phyloP scores from a whole-genome alignment of 2,797 vertebrate species.

The Propithecus perrieri region DNA sequence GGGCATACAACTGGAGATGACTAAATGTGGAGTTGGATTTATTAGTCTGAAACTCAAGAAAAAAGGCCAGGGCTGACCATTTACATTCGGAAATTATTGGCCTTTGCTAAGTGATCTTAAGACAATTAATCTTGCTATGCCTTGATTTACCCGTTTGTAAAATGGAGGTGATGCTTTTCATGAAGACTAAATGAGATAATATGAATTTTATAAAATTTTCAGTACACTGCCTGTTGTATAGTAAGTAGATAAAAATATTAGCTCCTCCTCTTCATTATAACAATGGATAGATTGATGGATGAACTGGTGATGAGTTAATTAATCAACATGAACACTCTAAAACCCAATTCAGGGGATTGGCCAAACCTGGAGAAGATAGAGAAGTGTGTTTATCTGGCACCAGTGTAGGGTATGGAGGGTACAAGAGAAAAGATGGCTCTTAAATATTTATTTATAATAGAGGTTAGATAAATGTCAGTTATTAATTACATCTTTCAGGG shows the following conservation, averaged over 20 bases:
- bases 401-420: not conserved
- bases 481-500: not conserved
- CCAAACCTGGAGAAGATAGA: not conserved
- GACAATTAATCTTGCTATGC: not conserved
- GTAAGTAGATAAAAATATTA: not conserved
- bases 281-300: not conserved
- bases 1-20: not conserved
- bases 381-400: not conserved
- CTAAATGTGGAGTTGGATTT: not conserved
- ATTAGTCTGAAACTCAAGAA: not conserved
- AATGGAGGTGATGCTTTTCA: not conserved
- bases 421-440: not conserved
- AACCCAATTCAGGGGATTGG: not conserved
- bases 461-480: not conserved
- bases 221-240: not conserved
- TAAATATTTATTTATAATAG: not conserved
- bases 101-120: not conserved
- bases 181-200: not conserved
- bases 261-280: not conserved
- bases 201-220: not conserved
- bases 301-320: not conserved
- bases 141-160: not conserved
- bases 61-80: not conserved
- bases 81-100: not conserved
- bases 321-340: not conserved